Conservation (phyloP, 2,113 vertebrate species). For the Cryptotis parvus region DNA sequence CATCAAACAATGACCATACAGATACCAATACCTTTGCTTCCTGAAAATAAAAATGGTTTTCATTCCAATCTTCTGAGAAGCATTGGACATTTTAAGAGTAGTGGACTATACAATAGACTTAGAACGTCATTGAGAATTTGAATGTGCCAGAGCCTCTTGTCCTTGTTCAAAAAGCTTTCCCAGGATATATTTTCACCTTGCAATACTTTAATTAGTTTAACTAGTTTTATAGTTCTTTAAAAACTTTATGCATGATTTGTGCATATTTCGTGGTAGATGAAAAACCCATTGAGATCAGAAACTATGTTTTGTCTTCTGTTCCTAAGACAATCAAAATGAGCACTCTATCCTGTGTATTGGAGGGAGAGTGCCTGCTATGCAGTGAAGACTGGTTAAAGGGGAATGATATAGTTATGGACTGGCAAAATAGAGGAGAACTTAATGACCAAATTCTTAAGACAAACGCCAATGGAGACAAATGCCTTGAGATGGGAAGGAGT, state of each 20-base stretch:
- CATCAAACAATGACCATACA: not conserved
- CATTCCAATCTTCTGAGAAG: not conserved
- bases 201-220: not conserved
- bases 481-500: too few relatives aligned
- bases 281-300: not conserved
- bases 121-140: not conserved
- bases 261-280: not conserved
- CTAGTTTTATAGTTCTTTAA: too few relatives aligned
- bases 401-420: too few relatives aligned
- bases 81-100: not conserved
- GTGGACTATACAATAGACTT: not conserved
- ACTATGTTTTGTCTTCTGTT: not conserved
- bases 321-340: too few relatives aligned
- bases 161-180: not conserved
- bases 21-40: not conserved
- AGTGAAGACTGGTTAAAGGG: too few relatives aligned
- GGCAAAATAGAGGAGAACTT: too few relatives aligned
- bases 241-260: not conserved
- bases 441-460: too few relatives aligned
- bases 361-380: too few relatives aligned
- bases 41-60: constrained; percentile 23
- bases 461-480: too few relatives aligned
- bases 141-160: not conserved
- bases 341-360: too few relatives aligned
- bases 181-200: not conserved